Evolutionary conservation across 1,140 invertebrate genomes (phyloP).

Genomic region (Aricia agestis): DNA sequence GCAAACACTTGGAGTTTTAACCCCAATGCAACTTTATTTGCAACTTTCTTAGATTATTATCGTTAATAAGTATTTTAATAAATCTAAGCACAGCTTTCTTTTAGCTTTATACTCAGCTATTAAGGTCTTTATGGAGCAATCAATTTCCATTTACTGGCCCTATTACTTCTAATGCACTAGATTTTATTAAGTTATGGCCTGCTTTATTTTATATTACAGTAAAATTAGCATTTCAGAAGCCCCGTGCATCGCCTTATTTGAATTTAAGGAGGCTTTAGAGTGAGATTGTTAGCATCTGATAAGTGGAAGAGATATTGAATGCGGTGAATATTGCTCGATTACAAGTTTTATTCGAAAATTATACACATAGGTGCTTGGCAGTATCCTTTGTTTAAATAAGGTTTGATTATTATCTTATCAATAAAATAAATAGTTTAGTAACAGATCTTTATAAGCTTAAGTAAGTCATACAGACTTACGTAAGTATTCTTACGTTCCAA

Average conservation of each 20-base stretch:
- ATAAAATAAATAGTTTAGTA: too few relatives aligned
- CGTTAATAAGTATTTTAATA: neutral
- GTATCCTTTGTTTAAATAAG: slow-evolving; percentile 28
- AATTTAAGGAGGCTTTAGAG: slow-evolving; percentile 59
- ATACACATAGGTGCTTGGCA: slow-evolving; percentile 38
- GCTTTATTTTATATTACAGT: neutral
- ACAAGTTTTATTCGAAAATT: slow-evolving; percentile 46
- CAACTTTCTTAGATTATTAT: too few relatives aligned
- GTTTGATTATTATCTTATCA: slow-evolving; percentile 14
- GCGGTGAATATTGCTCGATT: slow-evolving; percentile 44
- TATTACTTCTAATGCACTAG: slow-evolving; percentile 8
- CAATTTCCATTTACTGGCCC: neutral
- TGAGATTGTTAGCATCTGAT: slow-evolving; percentile 67
- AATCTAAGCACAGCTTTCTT: neutral
- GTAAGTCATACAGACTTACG: too few relatives aligned
- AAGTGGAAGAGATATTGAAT: slow-evolving; percentile 55
- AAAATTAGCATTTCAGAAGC: slow-evolving; percentile 34
- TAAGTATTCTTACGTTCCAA: too few relatives aligned
- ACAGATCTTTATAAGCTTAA: too few relatives aligned
- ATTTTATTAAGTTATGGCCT: neutral
- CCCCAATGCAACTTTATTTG: too few relatives aligned
- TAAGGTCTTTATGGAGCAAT: neutral
- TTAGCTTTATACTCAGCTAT: neutral
- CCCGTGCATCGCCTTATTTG: slow-evolving; percentile 16
- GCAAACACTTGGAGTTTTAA: too few relatives aligned